Percentiles rank a stretch among this genome's conserved stretches.
Evolutionary conservation across 2,888 invertebrate genomes (phyloP).

Genomic region (Harpagoxenus sublaevis): DNA sequence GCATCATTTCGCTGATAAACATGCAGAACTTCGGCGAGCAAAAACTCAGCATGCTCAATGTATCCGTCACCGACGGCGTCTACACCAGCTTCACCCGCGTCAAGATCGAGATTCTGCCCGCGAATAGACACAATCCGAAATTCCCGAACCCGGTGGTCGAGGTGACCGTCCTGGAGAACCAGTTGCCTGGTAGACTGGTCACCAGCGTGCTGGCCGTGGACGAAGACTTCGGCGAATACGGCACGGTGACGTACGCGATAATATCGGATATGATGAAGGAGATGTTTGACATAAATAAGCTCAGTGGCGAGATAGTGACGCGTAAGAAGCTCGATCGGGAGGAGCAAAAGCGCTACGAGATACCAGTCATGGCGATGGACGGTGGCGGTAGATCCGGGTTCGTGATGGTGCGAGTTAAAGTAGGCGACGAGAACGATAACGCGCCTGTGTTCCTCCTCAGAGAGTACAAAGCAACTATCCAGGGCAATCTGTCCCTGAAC

Average conservation of each 20-base stretch:
- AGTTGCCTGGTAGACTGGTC: conserved; percentile 91
- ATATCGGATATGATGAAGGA: conserved; percentile 91
- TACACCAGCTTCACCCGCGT: conserved; percentile 95
- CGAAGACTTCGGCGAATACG: conserved; percentile 93
- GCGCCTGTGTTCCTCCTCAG: conserved; percentile 91
- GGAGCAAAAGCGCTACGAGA: conserved; percentile 90
- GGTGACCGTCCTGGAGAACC: conserved; percentile 94
- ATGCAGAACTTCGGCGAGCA: conserved; percentile 91
- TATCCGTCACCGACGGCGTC: conserved; percentile 98
- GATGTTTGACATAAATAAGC: conserved; percentile 91
- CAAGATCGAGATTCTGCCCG: conserved; percentile 92
- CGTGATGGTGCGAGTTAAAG: conserved; percentile 92
- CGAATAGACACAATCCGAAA: conserved; percentile 93
- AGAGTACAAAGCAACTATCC: conserved; percentile 92
- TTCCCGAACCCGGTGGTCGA: conserved; percentile 93
- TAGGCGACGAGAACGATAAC: conserved; percentile 95
- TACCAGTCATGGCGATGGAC: conserved; percentile 94
- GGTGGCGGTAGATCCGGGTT: conserved; percentile 93
- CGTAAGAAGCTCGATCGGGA: conserved; percentile 92
- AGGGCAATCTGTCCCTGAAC: conserved; percentile 88
- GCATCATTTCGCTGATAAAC: conserved; percentile 91
- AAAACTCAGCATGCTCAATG: conserved; percentile 92
- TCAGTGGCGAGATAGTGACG: conserved; percentile 91
- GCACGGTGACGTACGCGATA: conserved; percentile 92
- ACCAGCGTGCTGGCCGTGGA: conserved; percentile 93